Conservation (phyloP, 2,113 vertebrate species). For the Heterotilapia buettikoferi region DNA sequence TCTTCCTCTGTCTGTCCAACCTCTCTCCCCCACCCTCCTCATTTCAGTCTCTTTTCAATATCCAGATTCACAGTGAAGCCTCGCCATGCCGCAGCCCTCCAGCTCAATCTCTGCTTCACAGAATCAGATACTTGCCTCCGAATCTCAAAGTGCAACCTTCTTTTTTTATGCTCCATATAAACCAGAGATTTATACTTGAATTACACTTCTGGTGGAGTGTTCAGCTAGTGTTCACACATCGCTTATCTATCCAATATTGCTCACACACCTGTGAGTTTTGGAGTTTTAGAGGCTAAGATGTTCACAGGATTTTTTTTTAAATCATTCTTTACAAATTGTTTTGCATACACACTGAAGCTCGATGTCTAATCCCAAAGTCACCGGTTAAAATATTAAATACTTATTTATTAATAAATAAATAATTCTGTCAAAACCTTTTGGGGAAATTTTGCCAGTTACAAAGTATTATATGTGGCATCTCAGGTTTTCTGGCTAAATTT, state of each 20-base stretch:
- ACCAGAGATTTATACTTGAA: constrained; percentile 41
- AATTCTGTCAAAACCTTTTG: background rate
- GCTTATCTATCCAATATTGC: constrained; percentile 35
- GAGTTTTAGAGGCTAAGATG: background rate
- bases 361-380: background rate
- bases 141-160: background rate
- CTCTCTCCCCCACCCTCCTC: background rate
- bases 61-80: background rate
- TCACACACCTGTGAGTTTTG: background rate
- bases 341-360: background rate
- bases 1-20: background rate
- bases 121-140: constrained; percentile 24
- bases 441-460: background rate
- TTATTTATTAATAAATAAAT: background rate
- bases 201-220: background rate
- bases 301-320: background rate
- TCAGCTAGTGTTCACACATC: background rate
- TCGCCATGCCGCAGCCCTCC: background rate
- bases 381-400: background rate
- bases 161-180: constrained; percentile 21
- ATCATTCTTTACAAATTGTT: constrained; percentile 1
- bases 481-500: background rate
- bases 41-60: background rate
- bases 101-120: constrained; percentile 36
- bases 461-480: background rate